These are phyloP conservation scores for Celastrina argiolus DNA, from an alignment of 2,888 invertebrate genomes.

Conservation along the genomic window DNA sequence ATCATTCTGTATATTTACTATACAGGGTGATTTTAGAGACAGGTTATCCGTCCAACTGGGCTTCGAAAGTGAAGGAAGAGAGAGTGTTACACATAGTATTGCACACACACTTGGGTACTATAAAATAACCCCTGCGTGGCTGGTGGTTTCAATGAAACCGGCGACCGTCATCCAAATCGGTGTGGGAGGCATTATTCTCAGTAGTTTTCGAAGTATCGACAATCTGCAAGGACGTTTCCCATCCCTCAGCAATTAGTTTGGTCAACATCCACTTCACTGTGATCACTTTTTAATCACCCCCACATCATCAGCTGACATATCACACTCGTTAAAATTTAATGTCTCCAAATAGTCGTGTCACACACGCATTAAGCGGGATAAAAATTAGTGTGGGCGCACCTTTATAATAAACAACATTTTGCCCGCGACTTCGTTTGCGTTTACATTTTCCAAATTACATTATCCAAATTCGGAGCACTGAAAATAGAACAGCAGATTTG, in stretches of 20 bases:
- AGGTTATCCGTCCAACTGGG: no score
- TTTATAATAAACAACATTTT: not conserved
- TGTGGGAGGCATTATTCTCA: not conserved
- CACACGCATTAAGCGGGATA: not conserved
- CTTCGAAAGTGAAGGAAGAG: no score
- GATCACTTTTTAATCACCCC: conserved; percentile 48
- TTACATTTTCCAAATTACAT: no score
- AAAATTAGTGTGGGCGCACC: not conserved
- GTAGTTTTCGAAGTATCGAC: not conserved
- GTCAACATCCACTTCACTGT: conserved; percentile 29
- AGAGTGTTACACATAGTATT: no score
- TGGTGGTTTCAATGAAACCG: no score
- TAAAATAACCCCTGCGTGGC: no score
- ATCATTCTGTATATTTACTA: no score
- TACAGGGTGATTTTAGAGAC: no score
- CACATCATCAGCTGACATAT: conserved; percentile 43
- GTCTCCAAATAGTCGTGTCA: conserved; percentile 31
- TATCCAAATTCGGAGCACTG: no score
- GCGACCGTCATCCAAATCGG: no score
- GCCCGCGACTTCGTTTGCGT: not conserved
- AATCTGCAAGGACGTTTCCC: not conserved
- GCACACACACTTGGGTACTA: no score
- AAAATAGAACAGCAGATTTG: no score
- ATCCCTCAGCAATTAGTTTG: conserved; percentile 9
- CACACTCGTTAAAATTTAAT: conserved; percentile 42